These are phyloP conservation scores for Podarcis muralis DNA, from an alignment of 2,113 vertebrate genomes.

Conservation along the genomic window DNA sequence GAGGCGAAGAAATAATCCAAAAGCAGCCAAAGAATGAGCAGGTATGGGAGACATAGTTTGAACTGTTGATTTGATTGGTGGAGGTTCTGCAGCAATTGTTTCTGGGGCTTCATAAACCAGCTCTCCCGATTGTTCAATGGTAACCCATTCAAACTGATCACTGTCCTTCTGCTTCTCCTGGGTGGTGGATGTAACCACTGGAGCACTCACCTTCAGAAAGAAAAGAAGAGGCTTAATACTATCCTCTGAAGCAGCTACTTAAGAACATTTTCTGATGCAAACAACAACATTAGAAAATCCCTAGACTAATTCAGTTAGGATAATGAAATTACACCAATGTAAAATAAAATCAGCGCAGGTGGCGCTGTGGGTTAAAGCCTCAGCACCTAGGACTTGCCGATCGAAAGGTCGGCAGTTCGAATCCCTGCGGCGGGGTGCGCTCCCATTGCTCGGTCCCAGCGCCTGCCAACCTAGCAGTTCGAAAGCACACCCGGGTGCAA, in stretches of 20 bases:
- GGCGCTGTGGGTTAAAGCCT: no score
- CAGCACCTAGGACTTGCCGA: no score
- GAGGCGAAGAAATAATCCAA: conserved; percentile 96
- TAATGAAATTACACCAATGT: not conserved
- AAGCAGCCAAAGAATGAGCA: conserved; percentile 96
- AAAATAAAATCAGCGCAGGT: not conserved
- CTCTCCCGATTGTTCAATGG: conserved; percentile 96
- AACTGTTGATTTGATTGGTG: conserved; percentile 92
- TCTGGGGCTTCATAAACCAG: conserved; percentile 97
- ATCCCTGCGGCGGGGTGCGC: no score
- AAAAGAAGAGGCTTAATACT: conserved; percentile 3
- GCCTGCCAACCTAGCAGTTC: no score
- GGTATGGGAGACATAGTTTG: conserved; percentile 98
- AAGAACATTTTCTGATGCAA: not conserved
- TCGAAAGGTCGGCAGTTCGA: no score
- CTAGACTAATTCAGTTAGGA: not conserved
- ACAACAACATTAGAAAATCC: not conserved
- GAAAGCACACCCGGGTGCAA: no score
- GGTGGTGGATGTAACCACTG: conserved; percentile 88
- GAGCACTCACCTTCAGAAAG: conserved; percentile 89
- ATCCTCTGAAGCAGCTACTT: not conserved
- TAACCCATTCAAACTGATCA: conserved; percentile 99
- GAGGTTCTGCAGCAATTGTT: conserved; percentile 91
- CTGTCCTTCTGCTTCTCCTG: conserved; percentile 98
- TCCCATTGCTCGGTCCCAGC: no score